Percentiles rank a stretch among this genome's conserved stretches.
Evolutionary conservation across 2,888 invertebrate species (phyloP).

Genomic region (Oscheius sp.): DNA sequence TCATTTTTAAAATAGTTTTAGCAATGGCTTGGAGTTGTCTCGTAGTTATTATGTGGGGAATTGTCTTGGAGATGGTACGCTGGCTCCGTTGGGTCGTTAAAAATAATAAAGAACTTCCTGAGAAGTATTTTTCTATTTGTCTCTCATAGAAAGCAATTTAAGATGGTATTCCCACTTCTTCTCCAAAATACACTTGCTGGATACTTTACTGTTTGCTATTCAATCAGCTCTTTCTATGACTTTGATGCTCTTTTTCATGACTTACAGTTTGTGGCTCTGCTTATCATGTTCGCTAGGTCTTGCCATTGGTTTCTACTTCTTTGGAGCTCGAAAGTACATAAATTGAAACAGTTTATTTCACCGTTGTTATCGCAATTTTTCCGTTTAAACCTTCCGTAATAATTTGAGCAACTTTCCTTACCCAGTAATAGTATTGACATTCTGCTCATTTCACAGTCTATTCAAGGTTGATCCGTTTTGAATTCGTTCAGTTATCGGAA

Average conservation of each 20-base stretch:
- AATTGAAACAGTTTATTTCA: neutral
- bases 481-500: conserved; percentile 48
- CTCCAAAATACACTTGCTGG: conserved; percentile 12
- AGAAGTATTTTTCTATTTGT: neutral
- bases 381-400: neutral
- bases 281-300: conserved; percentile 15
- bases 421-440: neutral
- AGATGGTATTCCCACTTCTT: conserved; percentile 13
- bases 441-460: neutral
- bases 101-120: neutral
- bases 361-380: neutral
- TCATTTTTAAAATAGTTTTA: conserved; percentile 19
- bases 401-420: neutral
- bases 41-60: conserved; percentile 16
- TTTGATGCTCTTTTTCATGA: conserved; percentile 29
- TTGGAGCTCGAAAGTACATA: conserved; percentile 10
- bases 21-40: conserved; percentile 27
- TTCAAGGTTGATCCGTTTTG: neutral
- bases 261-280: conserved; percentile 20
- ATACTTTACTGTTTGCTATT: conserved; percentile 10
- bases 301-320: conserved; percentile 17
- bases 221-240: conserved; percentile 16
- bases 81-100: conserved; percentile 23
- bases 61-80: conserved; percentile 18
- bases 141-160: neutral